Percentiles rank a stretch among this genome's conserved stretches.
Evolutionary conservation across 2,797 vertebrate genomes (phyloP).

Genomic region (Acanthurus leucopareius): DNA sequence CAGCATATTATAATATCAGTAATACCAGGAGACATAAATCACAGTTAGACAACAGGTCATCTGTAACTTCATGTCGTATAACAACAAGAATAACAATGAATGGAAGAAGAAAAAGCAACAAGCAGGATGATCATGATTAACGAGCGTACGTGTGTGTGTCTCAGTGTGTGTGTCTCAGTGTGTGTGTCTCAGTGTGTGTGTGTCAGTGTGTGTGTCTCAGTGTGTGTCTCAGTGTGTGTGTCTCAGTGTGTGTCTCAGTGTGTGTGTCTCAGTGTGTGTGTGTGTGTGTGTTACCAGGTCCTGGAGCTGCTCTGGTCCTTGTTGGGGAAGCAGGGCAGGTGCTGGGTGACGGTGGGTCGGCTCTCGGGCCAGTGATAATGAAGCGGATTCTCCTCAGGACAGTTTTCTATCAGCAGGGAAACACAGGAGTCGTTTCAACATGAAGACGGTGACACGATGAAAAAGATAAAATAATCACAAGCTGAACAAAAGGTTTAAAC

Average conservation of each 20-base stretch:
- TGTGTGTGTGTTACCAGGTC: conserved; percentile 87
- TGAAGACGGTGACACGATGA: accelerated
- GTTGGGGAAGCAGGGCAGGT: conserved; percentile 87
- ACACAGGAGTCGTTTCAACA: neutral
- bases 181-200: no score
- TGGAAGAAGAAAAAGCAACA: no score
- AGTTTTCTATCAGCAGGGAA: conserved; percentile 82
- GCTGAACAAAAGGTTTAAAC: neutral
- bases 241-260: neutral
- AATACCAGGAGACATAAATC: no score
- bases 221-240: no score
- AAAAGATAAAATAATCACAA: neutral
- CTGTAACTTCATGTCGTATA: no score
- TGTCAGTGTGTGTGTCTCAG: no score
- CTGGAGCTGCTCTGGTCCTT: conserved; percentile 87
- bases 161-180: no score
- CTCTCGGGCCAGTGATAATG: conserved; percentile 89
- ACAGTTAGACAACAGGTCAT: no score
- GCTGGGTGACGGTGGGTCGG: conserved; percentile 80
- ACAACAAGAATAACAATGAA: no score
- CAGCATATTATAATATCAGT: no score
- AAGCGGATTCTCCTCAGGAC: conserved; percentile 82
- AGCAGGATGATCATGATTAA: no score
- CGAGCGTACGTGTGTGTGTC: no score
- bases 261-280: conserved; percentile 15